These are phyloP conservation scores for Eupithecia dodoneata DNA, from an alignment of 2,888 invertebrate genomes.

Conservation along the genomic window DNA sequence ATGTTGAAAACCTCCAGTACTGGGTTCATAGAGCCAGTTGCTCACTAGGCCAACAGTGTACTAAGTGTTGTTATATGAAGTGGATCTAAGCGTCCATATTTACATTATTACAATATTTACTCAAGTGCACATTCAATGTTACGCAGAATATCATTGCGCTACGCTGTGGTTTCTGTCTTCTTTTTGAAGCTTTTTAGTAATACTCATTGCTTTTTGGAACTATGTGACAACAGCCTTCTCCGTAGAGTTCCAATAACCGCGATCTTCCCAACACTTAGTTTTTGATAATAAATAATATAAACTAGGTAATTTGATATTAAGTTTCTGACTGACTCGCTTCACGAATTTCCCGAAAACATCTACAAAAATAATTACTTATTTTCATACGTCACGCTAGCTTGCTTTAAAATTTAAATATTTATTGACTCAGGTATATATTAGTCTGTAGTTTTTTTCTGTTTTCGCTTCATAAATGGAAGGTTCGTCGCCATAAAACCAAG, in stretches of 20 bases:
- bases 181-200: background rate
- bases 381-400: background rate
- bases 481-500: background rate
- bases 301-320: background rate
- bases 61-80: background rate
- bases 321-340: too few species aligned
- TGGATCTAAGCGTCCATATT: slow-evolving; percentile 25
- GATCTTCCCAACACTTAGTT: background rate
- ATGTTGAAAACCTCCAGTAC: too few species aligned
- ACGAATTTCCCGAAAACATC: too few species aligned
- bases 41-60: background rate
- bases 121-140: slow-evolving; percentile 41
- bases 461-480: background rate
- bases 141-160: slow-evolving; percentile 8
- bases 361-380: background rate
- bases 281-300: background rate
- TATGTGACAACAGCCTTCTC: background rate
- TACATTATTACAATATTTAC: slow-evolving; percentile 41
- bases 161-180: background rate
- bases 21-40: background rate
- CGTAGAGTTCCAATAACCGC: background rate
- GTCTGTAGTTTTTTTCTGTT: background rate
- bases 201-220: background rate
- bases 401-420: background rate
- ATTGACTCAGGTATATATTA: too few species aligned